Conservation (phyloP, 2,888 invertebrate species). For the Cheilosia soror region DNA sequence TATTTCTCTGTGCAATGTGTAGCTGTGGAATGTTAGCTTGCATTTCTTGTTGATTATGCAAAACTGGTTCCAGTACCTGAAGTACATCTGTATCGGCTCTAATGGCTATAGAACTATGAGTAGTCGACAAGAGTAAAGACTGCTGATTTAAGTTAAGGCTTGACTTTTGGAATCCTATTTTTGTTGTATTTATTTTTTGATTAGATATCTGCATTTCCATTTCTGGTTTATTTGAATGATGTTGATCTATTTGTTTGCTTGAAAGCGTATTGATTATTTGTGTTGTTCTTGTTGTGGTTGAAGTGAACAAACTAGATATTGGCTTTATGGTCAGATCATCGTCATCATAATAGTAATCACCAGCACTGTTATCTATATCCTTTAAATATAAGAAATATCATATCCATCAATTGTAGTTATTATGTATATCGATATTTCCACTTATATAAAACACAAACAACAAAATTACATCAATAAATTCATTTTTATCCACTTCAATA, state of each 20-base stretch:
- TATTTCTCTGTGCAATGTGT: neutral
- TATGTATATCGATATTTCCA: neutral
- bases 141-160: neutral
- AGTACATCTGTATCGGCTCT: neutral
- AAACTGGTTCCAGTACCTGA: conserved; percentile 40
- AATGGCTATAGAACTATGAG: neutral
- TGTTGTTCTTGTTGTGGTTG: conserved; percentile 60
- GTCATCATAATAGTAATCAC: conserved; percentile 83
- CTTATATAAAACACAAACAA: neutral
- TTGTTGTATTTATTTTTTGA: neutral
- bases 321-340: conserved; percentile 82
- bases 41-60: neutral
- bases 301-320: conserved; percentile 73
- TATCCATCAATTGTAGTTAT: conserved; percentile 20
- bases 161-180: neutral
- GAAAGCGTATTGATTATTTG: neutral
- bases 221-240: neutral
- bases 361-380: conserved; percentile 78
- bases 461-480: conserved; percentile 78
- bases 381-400: conserved; percentile 80
- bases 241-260: neutral
- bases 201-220: neutral
- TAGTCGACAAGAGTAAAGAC: neutral
- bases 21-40: conserved; percentile 5
- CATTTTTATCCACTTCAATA: conserved; percentile 84